Percentiles rank a stretch among this genome's conserved stretches.
phyloP scores from a whole-genome alignment of 2,797 vertebrate genomes.

The Tangara arthus region DNA sequence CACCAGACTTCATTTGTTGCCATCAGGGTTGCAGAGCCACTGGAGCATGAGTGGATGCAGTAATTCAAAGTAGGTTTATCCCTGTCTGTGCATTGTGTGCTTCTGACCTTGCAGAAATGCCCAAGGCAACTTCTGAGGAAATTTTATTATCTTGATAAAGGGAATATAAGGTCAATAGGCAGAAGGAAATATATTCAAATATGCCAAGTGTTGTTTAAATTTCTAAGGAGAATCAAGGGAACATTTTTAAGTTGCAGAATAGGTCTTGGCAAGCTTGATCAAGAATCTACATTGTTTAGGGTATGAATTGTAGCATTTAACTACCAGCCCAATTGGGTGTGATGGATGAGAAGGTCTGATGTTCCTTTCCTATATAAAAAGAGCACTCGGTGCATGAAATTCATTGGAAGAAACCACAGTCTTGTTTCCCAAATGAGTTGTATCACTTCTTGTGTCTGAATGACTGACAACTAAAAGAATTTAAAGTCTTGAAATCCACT shows the following conservation, averaged over 20 bases:
- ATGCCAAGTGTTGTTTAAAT: neutral
- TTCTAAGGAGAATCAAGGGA: neutral
- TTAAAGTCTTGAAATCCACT: neutral
- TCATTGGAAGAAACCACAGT: neutral
- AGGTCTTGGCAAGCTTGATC: neutral
- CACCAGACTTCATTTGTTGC: neutral
- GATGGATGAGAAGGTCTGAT: neutral
- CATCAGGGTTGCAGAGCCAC: neutral
- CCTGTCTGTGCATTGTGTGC: neutral
- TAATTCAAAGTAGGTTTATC: neutral
- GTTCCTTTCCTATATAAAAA: neutral
- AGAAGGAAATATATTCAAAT: neutral
- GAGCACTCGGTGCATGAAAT: neutral
- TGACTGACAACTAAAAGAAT: conserved; percentile 22
- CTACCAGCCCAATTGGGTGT: neutral
- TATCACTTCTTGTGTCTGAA: neutral
- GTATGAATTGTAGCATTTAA: neutral
- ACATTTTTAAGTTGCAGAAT: neutral
- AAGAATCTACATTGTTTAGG: conserved; percentile 8
- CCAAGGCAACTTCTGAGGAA: neutral
- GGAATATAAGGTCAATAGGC: neutral
- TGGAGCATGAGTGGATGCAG: neutral
- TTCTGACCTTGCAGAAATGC: conserved; percentile 38
- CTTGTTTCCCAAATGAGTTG: conserved; percentile 1
- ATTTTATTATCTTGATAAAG: neutral